A percentile compares a stretch with the other conserved stretches of the same genome.
phyloP scores from a whole-genome alignment of 2,888 invertebrate species.

The Tiliacea citrago region DNA sequence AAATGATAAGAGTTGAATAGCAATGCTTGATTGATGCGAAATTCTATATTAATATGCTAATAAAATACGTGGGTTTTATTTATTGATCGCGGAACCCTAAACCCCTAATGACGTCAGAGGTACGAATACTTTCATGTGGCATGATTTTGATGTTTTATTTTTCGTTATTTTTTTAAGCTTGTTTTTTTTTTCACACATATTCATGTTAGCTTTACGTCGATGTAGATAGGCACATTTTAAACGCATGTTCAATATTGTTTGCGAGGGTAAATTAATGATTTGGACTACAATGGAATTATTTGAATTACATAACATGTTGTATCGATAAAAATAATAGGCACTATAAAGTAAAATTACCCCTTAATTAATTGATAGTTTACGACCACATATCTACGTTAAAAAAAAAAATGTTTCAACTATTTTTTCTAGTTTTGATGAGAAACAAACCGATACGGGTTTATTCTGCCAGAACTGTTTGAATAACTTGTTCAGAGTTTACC shows the following conservation, averaged over 20 bases:
- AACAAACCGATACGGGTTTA: neutral
- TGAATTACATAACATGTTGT: neutral
- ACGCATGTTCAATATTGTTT: constrained; percentile 64
- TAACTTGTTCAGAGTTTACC: neutral
- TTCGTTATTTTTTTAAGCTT: constrained; percentile 57
- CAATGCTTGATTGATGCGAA: constrained; percentile 82
- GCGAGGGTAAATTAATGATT: constrained; percentile 16
- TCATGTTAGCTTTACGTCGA: constrained; percentile 76
- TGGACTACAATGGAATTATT: neutral
- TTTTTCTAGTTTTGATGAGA: neutral
- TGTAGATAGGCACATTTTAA: constrained; percentile 53
- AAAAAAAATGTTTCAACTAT: neutral
- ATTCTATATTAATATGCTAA: constrained; percentile 84
- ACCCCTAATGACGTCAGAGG: constrained; percentile 69
- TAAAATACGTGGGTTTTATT: constrained; percentile 76
- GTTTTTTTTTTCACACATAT: constrained; percentile 81
- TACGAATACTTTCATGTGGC: constrained; percentile 76
- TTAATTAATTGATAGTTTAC: neutral
- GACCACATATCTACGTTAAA: neutral
- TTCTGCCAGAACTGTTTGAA: neutral
- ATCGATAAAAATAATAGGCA: neutral
- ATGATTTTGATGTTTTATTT: constrained; percentile 77
- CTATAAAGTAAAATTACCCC: too few relatives aligned
- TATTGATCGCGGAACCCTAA: constrained; percentile 61
- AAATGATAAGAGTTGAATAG: constrained; percentile 66